Percentiles rank a stretch among this genome's conserved stretches.
Evolutionary conservation across 2,113 vertebrate species (phyloP).

Genomic region (Myrmophylax atrothorax): DNA sequence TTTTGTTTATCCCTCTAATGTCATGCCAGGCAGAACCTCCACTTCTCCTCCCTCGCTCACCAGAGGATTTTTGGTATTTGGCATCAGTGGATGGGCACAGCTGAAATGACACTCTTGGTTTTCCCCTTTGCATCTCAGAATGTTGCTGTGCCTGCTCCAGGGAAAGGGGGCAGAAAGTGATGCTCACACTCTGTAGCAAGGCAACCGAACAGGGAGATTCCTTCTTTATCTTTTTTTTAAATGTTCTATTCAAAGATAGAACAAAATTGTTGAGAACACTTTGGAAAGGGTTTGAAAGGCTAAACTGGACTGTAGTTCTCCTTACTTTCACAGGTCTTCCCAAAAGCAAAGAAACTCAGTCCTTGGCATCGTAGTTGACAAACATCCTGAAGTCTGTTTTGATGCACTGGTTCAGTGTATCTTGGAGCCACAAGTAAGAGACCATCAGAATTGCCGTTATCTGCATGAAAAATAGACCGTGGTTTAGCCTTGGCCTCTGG

Average conservation of each 20-base stretch:
- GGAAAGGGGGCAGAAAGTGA: background rate
- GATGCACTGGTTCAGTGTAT: background rate
- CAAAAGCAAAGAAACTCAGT: background rate
- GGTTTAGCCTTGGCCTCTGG: background rate
- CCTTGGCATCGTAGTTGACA: background rate
- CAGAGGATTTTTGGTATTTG: background rate
- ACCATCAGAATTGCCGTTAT: background rate
- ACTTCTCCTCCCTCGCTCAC: background rate
- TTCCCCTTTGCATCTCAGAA: background rate
- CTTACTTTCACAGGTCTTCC: background rate
- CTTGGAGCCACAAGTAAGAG: background rate
- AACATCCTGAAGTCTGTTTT: background rate
- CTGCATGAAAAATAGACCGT: background rate
- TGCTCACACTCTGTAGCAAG: background rate
- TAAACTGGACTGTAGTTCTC: background rate
- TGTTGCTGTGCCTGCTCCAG: background rate
- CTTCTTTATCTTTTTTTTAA: background rate
- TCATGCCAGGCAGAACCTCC: background rate
- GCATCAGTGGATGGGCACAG: background rate
- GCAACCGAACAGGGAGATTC: background rate
- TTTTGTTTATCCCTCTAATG: slow-evolving; percentile 10
- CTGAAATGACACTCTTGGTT: background rate
- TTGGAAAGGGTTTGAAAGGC: background rate
- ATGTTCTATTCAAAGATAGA: background rate
- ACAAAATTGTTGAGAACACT: background rate